These are phyloP conservation scores for Drosophila navojoa DNA, from an alignment of 1,140 invertebrate genomes.

Conservation along the genomic window DNA sequence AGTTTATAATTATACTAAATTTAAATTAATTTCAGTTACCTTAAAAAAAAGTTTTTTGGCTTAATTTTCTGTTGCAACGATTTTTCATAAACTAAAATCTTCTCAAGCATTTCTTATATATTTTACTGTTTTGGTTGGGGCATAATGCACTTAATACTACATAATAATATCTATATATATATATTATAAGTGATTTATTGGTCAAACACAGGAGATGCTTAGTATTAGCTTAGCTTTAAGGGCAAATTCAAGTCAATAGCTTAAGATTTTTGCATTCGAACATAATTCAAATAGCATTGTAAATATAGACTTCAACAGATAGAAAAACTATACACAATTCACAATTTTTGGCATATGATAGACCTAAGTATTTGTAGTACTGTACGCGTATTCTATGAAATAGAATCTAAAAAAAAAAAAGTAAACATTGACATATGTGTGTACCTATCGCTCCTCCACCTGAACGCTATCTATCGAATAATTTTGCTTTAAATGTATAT, in stretches of 20 bases:
- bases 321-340: background rate
- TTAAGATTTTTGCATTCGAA: constrained; percentile 40
- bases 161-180: constrained; percentile 2
- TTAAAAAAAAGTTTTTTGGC: too few relatives aligned
- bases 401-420: constrained; percentile 59
- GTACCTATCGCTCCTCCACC: constrained; percentile 81
- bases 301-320: constrained; percentile 27
- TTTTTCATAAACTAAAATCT: too few relatives aligned
- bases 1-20: background rate
- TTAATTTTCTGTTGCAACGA: too few relatives aligned
- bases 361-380: constrained; percentile 48
- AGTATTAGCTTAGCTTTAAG: constrained; percentile 48
- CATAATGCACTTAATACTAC: constrained; percentile 8
- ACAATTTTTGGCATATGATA: constrained; percentile 21
- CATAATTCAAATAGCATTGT: constrained; percentile 21
- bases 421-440: constrained; percentile 74
- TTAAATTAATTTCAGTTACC: too few relatives aligned
- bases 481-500: constrained; percentile 68
- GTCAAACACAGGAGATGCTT: constrained; percentile 60
- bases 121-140: constrained; percentile 26
- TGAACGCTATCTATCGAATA: constrained; percentile 68
- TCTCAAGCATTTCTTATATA: too few relatives aligned
- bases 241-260: constrained; percentile 48
- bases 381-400: constrained; percentile 62
- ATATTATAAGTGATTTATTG: constrained; percentile 31